Evolutionary conservation across 2,888 invertebrate species (phyloP).

Genomic region (Bimastos eiseni): DNA sequence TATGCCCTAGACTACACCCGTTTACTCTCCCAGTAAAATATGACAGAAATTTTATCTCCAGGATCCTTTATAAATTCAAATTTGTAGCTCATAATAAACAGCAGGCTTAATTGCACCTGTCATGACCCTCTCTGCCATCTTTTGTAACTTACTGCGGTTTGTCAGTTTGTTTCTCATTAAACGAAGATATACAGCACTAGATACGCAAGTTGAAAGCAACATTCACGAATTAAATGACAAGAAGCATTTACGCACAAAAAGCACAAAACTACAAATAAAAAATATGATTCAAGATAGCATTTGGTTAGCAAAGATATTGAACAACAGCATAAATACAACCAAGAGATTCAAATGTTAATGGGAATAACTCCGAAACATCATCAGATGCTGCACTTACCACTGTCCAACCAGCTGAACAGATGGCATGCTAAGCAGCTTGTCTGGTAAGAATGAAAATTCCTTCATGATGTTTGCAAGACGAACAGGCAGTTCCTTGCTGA

Average conservation of each 20-base stretch:
- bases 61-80: too few relatives aligned
- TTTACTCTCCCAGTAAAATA: too few relatives aligned
- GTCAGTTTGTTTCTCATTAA: too few relatives aligned
- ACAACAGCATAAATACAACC: neutral
- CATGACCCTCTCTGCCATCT: too few relatives aligned
- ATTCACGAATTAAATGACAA: neutral
- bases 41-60: too few relatives aligned
- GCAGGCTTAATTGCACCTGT: too few relatives aligned
- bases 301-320: neutral
- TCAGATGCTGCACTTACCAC: conserved; percentile 50
- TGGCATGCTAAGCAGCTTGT: conserved; percentile 87
- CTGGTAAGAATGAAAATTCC: conserved; percentile 92
- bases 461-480: conserved; percentile 98
- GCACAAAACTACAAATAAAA: neutral
- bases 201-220: too few relatives aligned
- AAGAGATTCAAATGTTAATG: neutral
- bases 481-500: conserved; percentile 93
- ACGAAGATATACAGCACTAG: too few relatives aligned
- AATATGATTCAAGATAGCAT: neutral
- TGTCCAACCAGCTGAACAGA: conserved; percentile 87
- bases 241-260: neutral
- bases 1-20: too few relatives aligned
- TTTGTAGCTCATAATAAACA: too few relatives aligned
- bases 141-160: too few relatives aligned
- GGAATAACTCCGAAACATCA: neutral